Evolutionary conservation across 2,113 vertebrate species (phyloP).

Genomic region (Phrynocephalus versicolor): DNA sequence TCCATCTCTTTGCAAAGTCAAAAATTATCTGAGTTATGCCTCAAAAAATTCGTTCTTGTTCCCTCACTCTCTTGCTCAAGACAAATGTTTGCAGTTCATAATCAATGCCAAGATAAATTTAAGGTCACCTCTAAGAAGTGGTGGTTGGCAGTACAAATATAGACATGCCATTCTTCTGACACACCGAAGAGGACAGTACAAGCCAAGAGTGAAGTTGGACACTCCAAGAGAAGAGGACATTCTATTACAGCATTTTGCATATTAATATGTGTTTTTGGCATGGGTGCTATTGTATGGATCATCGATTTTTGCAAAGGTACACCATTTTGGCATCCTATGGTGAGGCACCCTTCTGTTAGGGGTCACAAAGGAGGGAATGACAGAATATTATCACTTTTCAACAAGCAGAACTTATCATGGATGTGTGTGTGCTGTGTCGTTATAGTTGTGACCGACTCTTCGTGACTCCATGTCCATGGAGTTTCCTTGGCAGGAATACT

Average conservation of each 20-base stretch:
- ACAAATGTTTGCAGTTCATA: conserved; percentile 41
- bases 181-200: conserved; percentile 59
- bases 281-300: conserved; percentile 43
- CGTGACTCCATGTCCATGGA: no score
- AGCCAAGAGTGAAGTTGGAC: conserved; percentile 53
- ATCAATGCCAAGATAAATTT: conserved; percentile 68
- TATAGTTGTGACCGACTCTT: no score
- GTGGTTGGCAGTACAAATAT: conserved; percentile 67
- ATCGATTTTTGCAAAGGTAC: conserved; percentile 53
- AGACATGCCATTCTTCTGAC: conserved; percentile 53
- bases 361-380: not conserved
- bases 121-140: conserved; percentile 64
- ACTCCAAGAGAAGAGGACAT: conserved; percentile 57
- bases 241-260: conserved; percentile 42
- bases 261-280: conserved; percentile 61
- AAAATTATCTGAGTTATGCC: conserved; percentile 49
- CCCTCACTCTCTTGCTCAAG: conserved; percentile 27
- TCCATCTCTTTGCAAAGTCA: conserved; percentile 36
- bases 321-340: conserved; percentile 27
- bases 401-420: not conserved
- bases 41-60: conserved; percentile 39
- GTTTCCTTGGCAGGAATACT: no score
- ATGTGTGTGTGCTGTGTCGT: no score
- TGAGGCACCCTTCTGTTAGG: not conserved
- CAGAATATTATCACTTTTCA: not conserved